These are phyloP conservation scores for Allygus modestus DNA, from an alignment of 2,888 invertebrate species.

Conservation along the genomic window DNA sequence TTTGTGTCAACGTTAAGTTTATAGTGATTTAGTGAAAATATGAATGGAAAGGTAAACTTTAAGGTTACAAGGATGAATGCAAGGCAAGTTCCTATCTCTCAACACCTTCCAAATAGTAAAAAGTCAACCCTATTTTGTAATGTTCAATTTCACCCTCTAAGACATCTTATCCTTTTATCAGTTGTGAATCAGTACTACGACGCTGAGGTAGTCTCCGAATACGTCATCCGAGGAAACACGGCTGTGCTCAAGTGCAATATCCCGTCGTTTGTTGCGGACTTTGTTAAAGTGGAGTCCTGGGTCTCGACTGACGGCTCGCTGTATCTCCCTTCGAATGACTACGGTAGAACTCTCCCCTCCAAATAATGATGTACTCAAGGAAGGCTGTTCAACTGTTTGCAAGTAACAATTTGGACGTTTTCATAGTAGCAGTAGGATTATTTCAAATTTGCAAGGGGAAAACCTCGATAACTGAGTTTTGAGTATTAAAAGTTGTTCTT, in stretches of 20 bases:
- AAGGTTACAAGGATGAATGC: neutral
- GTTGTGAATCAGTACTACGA: constrained; percentile 94
- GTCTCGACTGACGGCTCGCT: constrained; percentile 78
- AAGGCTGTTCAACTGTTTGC: constrained; percentile 35
- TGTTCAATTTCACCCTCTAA: neutral
- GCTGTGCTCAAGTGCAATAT: constrained; percentile 93
- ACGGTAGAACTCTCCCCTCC: constrained; percentile 78
- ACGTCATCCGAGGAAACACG: constrained; percentile 92
- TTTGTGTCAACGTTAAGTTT: too few relatives aligned
- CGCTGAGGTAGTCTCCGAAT: constrained; percentile 93
- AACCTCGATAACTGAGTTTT: too few relatives aligned
- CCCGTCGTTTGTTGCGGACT: constrained; percentile 94
- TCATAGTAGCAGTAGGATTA: too few relatives aligned
- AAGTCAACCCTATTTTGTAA: neutral
- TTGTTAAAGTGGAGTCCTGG: constrained; percentile 93
- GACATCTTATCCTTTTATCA: constrained; percentile 72
- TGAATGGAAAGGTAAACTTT: constrained; percentile 18
- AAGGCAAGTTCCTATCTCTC: neutral
- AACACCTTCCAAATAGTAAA: neutral
- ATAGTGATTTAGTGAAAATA: too few relatives aligned
- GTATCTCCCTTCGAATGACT: constrained; percentile 83
- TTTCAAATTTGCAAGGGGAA: too few relatives aligned
- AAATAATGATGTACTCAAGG: constrained; percentile 28
- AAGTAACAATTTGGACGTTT: neutral
- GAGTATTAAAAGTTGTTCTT: neutral